A percentile compares a stretch with the other conserved stretches of the same genome.
phyloP scores from a whole-genome alignment of 2,113 vertebrate genomes.

The Mesembrinibis cayennensis region DNA sequence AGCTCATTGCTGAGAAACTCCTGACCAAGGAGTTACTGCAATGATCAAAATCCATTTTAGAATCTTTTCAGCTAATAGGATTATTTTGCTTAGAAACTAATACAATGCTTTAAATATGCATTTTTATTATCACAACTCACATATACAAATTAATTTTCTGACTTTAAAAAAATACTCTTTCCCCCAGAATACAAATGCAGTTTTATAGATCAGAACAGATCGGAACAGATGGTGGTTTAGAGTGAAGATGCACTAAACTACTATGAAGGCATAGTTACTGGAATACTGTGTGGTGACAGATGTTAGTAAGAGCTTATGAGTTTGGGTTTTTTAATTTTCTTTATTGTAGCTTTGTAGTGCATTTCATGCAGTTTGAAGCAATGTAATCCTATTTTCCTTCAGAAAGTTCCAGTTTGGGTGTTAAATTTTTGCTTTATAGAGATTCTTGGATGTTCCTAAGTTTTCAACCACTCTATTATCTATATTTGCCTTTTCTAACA shows the following conservation, averaged over 20 bases:
- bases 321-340: neutral
- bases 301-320: constrained; percentile 32
- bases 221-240: constrained; percentile 60
- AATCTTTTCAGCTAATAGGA: neutral
- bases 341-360: constrained; percentile 5
- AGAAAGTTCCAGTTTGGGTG: neutral
- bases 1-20: neutral
- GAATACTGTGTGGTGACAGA: constrained; percentile 18
- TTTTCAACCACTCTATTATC: neutral
- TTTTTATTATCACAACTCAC: neutral
- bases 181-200: neutral
- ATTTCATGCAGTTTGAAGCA: neutral
- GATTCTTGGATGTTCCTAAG: neutral
- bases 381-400: neutral
- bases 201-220: constrained; percentile 56
- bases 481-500: neutral
- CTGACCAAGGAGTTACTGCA: neutral
- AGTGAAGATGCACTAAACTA: constrained; percentile 20
- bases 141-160: neutral
- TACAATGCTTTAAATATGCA: neutral
- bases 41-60: neutral
- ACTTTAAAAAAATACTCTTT: neutral
- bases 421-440: neutral
- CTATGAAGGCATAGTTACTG: constrained; percentile 34
- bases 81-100: neutral